Percentiles rank a stretch among this genome's conserved stretches.
Evolutionary conservation across 2,797 vertebrate genomes (phyloP).

Genomic region (Acipenser transmontanus): DNA sequence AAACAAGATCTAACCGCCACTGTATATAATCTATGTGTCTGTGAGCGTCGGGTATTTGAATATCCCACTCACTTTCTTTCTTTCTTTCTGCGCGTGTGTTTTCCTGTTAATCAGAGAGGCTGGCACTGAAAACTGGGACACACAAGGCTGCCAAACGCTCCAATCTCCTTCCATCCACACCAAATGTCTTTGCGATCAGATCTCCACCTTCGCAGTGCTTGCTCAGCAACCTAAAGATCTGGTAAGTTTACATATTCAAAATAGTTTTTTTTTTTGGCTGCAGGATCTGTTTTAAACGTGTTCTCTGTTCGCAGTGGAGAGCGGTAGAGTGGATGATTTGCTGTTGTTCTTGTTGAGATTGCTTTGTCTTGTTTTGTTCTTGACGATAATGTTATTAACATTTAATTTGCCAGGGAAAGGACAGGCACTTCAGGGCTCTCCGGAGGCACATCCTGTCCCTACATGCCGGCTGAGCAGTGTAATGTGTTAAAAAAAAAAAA

Average conservation of each 20-base stretch:
- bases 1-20: neutral
- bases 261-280: no score
- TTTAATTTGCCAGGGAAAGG: no score
- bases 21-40: conserved; percentile 1
- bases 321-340: no score
- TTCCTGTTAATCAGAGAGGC: conserved; percentile 71
- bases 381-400: no score
- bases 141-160: conserved; percentile 90
- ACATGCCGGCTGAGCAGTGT: no score
- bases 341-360: no score
- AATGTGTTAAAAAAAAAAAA: no score
- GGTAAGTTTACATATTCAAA: conserved; percentile 61
- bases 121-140: conserved; percentile 90
- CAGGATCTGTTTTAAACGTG: no score
- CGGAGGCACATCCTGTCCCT: no score
- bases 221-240: conserved; percentile 90
- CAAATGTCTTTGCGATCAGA: conserved; percentile 93
- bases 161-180: conserved; percentile 83
- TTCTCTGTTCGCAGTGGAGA: no score
- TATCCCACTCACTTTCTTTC: conserved; percentile 5
- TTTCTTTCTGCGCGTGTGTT: conserved; percentile 17
- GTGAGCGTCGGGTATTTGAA: conserved; percentile 10
- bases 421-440: no score
- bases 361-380: no score
- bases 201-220: conserved; percentile 90